Base-by-base conservation (phyloP, 2,888 invertebrate species). In the Choristoneura rosaceana region DNA sequence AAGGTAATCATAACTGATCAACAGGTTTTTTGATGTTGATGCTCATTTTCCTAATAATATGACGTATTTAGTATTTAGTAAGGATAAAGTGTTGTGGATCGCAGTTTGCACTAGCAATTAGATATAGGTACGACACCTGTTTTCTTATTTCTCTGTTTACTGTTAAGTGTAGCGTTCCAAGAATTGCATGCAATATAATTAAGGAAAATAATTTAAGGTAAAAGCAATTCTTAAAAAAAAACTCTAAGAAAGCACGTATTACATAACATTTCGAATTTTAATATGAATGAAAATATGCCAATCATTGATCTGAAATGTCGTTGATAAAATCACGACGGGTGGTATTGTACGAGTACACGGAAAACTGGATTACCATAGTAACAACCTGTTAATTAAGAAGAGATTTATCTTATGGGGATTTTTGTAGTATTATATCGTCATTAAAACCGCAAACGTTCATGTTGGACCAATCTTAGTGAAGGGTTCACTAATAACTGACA, bases 381-480 rank as follows among this genome's bases (percentile, higher is more conserved):
- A 50, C 47, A 50, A 15, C 15, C 34, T 34, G 15, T 4, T 15
- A 50, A 64, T 64, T 50, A 64, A n/a, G 15, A 50, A 34, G 14
- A 64, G 50, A 64, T 50, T 33, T 64, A 63, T 63, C 9, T 63
- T 52, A 74, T 68, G 38, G 33, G 25, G 70, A 38, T 33, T 58
- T 63, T 52, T 75, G 78, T 75, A 74, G 77, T 74, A 75, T 77
- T 74, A 78, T 81, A 82, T 80, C 73, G 77, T 67, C 74, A 70
- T 78, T 75, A 77, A 78, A 74, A 76, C 9, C 52, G 17, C 15
- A 52, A 52, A 52, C 17, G 17, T 52, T 52, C 15, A 52, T 17
- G 9, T 52, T 15, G 52, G 52, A 52, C 52, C 17, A 17, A 7
- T 38, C 17, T 5, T 12, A 9, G 52, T 3, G 17, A 52, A 52